Base-by-base conservation (phyloP, 2,113 vertebrate species). In the Bufo gargarizans region DNA sequence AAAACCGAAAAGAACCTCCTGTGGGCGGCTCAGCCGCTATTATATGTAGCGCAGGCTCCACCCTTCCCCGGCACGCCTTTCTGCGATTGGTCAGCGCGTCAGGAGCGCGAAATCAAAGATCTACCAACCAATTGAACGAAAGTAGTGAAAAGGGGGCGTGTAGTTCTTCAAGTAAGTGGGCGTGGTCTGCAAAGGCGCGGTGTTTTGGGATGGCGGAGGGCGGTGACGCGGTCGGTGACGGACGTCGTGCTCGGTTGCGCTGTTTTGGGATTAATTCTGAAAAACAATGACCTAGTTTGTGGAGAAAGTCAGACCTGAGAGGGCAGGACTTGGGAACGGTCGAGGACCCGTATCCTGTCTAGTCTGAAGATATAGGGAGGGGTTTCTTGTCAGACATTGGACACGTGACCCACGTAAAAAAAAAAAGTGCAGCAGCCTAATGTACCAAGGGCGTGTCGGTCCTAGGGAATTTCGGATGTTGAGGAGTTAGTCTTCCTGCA, bases 1-100 rank as follows among this genome's bases (percentile, higher is more conserved):
- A 45, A 67, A 83, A 61, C 80, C 80, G 80, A 84, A 88, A 76
- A 88, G 87, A 88, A 82, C 71, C n/a, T 77, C 65, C 14, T 12
- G 82, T 19, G 12, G 87, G 80, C 74, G 72, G 56, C 71, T 49
- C 80, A 4, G 56, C 47, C 3, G 71, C 47, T 77, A 17, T 83
- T 88, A 88, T 88, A 88, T 83, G 80, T 5, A 4, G 43, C 19
- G 45, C 19, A 13, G 3, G 71, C 87, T 74, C 69, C 87, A 16
- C 87, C 86, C 85, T 14, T 3, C 17, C 19, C 20, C n/a, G 4
- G 6, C 56, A 71, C 85, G 61, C 81, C 61, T n/a, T 16, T 10
- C 20, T 0, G 4, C n/a, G 11, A 3, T 16, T 19, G 16, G 10
- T 77, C 71, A 67, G 67, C 3, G 20, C 43, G 17, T 11, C 16